Evolutionary conservation across 2,888 invertebrate genomes (phyloP).

Genomic region (Chirona hameri): DNA sequence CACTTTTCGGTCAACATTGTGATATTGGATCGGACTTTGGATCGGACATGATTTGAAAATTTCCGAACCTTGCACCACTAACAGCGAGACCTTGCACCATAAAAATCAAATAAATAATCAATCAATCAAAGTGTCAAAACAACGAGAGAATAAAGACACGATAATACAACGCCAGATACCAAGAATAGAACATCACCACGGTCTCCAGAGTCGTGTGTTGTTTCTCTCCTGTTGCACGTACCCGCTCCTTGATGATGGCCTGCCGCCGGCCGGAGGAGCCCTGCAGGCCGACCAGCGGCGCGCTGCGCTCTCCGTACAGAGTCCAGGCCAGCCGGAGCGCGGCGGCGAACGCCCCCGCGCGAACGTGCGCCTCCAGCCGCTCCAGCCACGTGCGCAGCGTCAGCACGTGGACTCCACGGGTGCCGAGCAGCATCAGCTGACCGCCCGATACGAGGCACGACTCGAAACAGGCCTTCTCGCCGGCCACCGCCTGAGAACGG

Average conservation of each 20-base stretch:
- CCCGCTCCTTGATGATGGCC: constrained; percentile 28
- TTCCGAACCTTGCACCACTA: no score
- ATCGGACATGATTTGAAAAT: no score
- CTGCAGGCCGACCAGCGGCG: constrained; percentile 57
- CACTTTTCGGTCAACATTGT: no score
- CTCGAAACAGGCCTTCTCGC: constrained; percentile 71
- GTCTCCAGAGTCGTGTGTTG: no score
- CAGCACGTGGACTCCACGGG: constrained; percentile 43
- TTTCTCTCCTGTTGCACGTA: background rate
- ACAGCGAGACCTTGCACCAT: no score
- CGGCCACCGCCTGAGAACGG: constrained; percentile 58
- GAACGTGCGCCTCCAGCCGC: constrained; percentile 51
- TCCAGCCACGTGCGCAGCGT: constrained; percentile 53
- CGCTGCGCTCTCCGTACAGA: constrained; percentile 60
- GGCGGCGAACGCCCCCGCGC: constrained; percentile 47
- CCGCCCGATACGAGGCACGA: constrained; percentile 64
- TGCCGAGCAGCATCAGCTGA: constrained; percentile 67
- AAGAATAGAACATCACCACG: no score
- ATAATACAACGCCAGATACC: no score
- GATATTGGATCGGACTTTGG: no score
- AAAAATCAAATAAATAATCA: no score
- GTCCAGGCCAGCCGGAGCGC: constrained; percentile 59
- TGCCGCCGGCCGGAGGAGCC: constrained; percentile 2
- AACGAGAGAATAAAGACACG: no score
- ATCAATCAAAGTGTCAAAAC: no score